Base-by-base conservation (phyloP, 1,140 invertebrate species). In the Drosophila neocordata region DNA sequence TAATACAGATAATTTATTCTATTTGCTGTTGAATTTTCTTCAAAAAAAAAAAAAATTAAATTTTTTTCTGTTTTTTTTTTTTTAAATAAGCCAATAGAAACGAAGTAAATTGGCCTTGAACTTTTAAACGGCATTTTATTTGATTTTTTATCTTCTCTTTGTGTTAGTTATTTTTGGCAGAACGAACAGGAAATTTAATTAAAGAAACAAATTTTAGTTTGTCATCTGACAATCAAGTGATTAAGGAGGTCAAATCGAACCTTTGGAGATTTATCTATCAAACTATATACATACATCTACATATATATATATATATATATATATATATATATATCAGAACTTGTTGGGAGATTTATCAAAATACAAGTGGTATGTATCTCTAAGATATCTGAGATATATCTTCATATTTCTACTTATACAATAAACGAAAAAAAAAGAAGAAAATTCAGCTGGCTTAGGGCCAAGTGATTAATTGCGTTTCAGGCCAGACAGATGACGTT, bases 51-150 rank as follows among this genome's bases (percentile, higher is more conserved):
- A n/a, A n/a, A n/a, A n/a, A n/a, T n/a, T n/a, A n/a, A 2, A 2
- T 24, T 24, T 24, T 24, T 24, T 24, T 24, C 4, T 24, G 4
- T 31, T 31, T 31, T 3, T 31, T 4, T 31, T 31, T 69, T 69
- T 48, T 74, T 73, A 61, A 63, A 74, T 81, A 64, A 75, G 68
- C 78, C 82, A 87, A 85, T 87, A 53, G 65, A 63, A 22, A 22
- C 44, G 55, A 64, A 66, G 53, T 81, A 59, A 71, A 85, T 81
- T 85, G 82, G 82, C 81, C 82, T 81, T 85, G 81, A 85, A 85
- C 81, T 74, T 70, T 69, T 48, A 51, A 52, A 65, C 48, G 53
- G 65, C 61, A 51, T 65, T 83, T 63, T 31, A 31, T 31, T 11
- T 65, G 2, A 24, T 24, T 24, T 24, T 24, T 66, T n/a, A 52